Evolutionary conservation across 2,888 invertebrate species (phyloP).

Genomic region (Caenorhabditis uteleia): DNA sequence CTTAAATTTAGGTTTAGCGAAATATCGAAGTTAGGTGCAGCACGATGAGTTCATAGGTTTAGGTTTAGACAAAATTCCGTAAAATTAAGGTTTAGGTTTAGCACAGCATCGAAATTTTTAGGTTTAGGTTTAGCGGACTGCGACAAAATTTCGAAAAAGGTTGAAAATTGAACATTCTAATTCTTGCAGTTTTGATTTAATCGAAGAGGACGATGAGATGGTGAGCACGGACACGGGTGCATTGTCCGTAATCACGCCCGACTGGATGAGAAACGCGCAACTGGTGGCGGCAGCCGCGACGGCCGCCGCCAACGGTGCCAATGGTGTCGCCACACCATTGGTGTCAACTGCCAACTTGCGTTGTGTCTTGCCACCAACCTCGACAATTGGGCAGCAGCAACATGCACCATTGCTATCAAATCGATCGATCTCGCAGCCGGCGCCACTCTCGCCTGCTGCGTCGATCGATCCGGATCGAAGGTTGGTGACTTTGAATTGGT

Average conservation of each 20-base stretch:
- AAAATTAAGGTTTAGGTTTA: too few relatives aligned
- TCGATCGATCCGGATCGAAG: slow-evolving; percentile 46
- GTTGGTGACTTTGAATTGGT: slow-evolving; percentile 9
- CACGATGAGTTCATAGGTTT: too few relatives aligned
- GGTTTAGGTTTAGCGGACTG: too few relatives aligned
- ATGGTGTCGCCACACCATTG: too few relatives aligned
- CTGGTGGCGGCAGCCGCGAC: slow-evolving; percentile 5
- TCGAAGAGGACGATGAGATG: slow-evolving; percentile 43
- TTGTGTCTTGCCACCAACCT: slow-evolving; percentile 20
- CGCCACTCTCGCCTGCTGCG: slow-evolving; percentile 48
- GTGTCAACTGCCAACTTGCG: slow-evolving; percentile 17
- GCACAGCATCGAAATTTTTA: too few relatives aligned
- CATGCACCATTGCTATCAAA: slow-evolving; percentile 40
- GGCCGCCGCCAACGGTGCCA: slow-evolving; percentile 24
- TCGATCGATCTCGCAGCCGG: slow-evolving; percentile 34
- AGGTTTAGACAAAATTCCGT: too few relatives aligned
- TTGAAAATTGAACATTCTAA: not conserved
- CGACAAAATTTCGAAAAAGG: not conserved
- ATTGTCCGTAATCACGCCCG: slow-evolving; percentile 30
- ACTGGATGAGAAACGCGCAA: slow-evolving; percentile 19
- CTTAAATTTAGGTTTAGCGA: too few relatives aligned
- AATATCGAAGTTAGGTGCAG: too few relatives aligned
- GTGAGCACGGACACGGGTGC: slow-evolving; percentile 34
- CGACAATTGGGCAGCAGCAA: slow-evolving; percentile 33
- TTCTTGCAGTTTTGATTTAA: slow-evolving; percentile 31